Evolutionary conservation across 2,888 invertebrate species (phyloP).

Genomic region (Meiosimyza platycephala): DNA sequence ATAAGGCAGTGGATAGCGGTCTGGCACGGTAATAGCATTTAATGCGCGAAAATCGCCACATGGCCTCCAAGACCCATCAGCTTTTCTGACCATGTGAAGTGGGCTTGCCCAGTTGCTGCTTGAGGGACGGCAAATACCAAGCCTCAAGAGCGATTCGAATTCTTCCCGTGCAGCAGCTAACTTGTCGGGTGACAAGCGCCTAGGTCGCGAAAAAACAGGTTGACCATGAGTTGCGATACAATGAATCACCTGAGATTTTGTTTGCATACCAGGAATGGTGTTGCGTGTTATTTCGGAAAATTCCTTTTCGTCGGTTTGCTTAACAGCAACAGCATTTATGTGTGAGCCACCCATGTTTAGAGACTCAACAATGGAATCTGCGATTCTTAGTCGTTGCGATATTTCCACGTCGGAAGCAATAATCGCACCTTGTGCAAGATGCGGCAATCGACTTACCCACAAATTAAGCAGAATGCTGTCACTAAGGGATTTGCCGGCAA

Average conservation of each 20-base stretch:
- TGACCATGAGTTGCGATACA: constrained; percentile 17
- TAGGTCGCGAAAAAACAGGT: constrained; percentile 13
- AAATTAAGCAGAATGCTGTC: too few relatives aligned
- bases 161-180: not conserved
- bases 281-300: too few relatives aligned
- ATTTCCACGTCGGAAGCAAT: too few relatives aligned
- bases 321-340: too few relatives aligned
- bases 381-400: too few relatives aligned
- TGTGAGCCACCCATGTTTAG: too few relatives aligned
- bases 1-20: constrained; percentile 30
- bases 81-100: constrained; percentile 14
- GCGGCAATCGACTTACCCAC: too few relatives aligned
- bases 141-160: constrained; percentile 3
- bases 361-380: too few relatives aligned
- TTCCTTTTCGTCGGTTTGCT: too few relatives aligned
- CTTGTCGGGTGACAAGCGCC: constrained; percentile 16
- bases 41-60: not conserved
- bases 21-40: constrained; percentile 6
- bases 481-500: too few relatives aligned
- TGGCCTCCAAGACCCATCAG: constrained; percentile 11
- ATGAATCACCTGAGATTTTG: not conserved
- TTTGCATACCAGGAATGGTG: too few relatives aligned
- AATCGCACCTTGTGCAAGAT: too few relatives aligned
- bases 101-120: constrained; percentile 24
- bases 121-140: constrained; percentile 21